A percentile compares a stretch with the other conserved stretches of the same genome.
Conservation (phyloP, 2,113 vertebrate genomes). For the Gulo gulo region DNA sequence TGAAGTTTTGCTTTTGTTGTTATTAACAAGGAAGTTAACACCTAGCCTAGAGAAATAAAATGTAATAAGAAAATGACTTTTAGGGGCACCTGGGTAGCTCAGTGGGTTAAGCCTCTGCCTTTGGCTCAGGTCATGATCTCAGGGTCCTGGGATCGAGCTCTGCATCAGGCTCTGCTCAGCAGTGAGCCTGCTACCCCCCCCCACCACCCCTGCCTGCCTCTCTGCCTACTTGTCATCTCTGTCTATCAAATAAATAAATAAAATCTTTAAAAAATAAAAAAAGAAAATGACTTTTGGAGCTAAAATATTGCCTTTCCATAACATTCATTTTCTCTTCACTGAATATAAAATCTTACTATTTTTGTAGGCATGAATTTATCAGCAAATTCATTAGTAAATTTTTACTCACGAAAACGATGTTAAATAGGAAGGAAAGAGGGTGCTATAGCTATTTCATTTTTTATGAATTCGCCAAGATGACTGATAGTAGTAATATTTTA, state of each 20-base stretch:
- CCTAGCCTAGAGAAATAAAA: not conserved
- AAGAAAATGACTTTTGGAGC: not conserved
- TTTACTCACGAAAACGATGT: not conserved
- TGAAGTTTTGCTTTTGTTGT: not conserved
- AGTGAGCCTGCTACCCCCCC: too few relatives aligned
- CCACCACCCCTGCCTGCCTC: too few relatives aligned
- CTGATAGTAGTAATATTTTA: not conserved
- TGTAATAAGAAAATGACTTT: not conserved
- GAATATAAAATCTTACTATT: not conserved
- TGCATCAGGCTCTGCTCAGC: too few relatives aligned
- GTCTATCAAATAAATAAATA: too few relatives aligned
- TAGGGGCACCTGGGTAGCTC: too few relatives aligned
- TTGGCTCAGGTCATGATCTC: too few relatives aligned
- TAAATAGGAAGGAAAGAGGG: not conserved
- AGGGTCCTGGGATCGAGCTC: too few relatives aligned
- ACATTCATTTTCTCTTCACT: constrained; percentile 4
- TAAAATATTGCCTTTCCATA: not conserved
- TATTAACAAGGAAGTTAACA: constrained; percentile 16
- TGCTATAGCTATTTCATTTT: not conserved
- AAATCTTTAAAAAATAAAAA: too few relatives aligned
- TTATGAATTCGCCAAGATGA: not conserved
- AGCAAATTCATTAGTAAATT: not conserved
- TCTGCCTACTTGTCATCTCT: too few relatives aligned
- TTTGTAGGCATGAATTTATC: not conserved
- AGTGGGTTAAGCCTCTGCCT: too few relatives aligned